phyloP scores from a whole-genome alignment of 2,888 invertebrate species.

The Archips crataeganus region DNA sequence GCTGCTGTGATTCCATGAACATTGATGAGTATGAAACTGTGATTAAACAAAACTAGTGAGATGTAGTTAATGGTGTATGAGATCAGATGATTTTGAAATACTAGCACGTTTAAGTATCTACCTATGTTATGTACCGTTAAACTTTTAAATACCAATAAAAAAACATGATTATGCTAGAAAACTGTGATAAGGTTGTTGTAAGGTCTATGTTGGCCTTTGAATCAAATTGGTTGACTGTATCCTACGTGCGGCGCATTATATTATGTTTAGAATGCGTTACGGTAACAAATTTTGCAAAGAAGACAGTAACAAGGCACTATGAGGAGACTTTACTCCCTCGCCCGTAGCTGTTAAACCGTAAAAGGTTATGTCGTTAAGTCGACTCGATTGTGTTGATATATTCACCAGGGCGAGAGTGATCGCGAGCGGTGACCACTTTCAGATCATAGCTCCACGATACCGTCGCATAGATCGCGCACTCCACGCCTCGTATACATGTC shows the following conservation, averaged over 20 bases:
- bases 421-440: slow-evolving; percentile 50
- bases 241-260: neutral
- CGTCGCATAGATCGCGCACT: slow-evolving; percentile 56
- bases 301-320: slow-evolving; percentile 61
- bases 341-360: slow-evolving; percentile 46
- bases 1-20: no score
- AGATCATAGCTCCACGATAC: slow-evolving; percentile 59
- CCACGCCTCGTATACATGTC: slow-evolving; percentile 61
- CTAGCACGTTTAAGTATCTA: no score
- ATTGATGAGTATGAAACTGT: no score
- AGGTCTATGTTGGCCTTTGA: no score
- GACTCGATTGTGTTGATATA: slow-evolving; percentile 56
- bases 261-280: slow-evolving; percentile 48
- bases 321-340: slow-evolving; percentile 55
- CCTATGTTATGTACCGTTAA: no score
- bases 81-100: no score
- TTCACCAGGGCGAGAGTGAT: slow-evolving; percentile 49
- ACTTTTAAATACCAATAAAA: no score
- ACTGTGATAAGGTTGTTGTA: no score
- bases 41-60: no score
- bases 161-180: no score
- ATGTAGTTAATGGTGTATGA: no score
- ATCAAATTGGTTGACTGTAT: no score
- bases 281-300: slow-evolving; percentile 55
- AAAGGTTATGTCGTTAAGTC: slow-evolving; percentile 51